phyloP scores from a whole-genome alignment of 2,888 invertebrate species.

The Drosophila anceps region DNA sequence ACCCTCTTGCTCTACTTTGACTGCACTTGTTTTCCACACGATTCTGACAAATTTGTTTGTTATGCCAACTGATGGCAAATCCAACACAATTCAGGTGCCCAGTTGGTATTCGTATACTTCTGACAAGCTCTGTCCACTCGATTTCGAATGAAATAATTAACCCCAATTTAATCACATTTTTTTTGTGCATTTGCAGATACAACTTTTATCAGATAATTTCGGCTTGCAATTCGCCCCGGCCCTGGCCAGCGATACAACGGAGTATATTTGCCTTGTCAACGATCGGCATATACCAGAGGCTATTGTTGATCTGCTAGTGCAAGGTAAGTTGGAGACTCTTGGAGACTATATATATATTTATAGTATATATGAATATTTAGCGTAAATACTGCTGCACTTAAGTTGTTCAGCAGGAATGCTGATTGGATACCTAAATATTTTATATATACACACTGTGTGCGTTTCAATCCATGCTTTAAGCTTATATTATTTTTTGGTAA shows the following conservation, averaged over 20 bases:
- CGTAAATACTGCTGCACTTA: too few relatives aligned
- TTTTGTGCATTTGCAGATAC: conserved; percentile 84
- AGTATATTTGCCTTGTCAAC: conserved; percentile 90
- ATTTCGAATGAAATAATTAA: conserved; percentile 13
- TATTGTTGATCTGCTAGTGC: conserved; percentile 88
- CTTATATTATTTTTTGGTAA: too few relatives aligned
- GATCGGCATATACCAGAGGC: conserved; percentile 89
- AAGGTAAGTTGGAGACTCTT: conserved; percentile 87
- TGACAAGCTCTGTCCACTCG: neutral
- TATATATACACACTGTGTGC: too few relatives aligned
- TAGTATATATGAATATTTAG: too few relatives aligned
- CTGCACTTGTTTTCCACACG: conserved; percentile 52
- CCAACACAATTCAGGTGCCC: conserved; percentile 30
- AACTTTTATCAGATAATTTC: conserved; percentile 88
- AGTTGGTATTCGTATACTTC: neutral
- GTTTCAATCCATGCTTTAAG: too few relatives aligned
- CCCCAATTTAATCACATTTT: neutral
- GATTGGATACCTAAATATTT: too few relatives aligned
- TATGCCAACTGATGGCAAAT: conserved; percentile 47
- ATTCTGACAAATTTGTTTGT: conserved; percentile 57
- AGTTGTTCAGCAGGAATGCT: too few relatives aligned
- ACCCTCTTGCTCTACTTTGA: conserved; percentile 19
- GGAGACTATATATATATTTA: neutral
- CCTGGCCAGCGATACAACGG: conserved; percentile 88
- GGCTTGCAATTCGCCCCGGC: conserved; percentile 88